Evolutionary conservation across 2,888 invertebrate genomes (phyloP).

Genomic region (Pachliopta kotzebuea): DNA sequence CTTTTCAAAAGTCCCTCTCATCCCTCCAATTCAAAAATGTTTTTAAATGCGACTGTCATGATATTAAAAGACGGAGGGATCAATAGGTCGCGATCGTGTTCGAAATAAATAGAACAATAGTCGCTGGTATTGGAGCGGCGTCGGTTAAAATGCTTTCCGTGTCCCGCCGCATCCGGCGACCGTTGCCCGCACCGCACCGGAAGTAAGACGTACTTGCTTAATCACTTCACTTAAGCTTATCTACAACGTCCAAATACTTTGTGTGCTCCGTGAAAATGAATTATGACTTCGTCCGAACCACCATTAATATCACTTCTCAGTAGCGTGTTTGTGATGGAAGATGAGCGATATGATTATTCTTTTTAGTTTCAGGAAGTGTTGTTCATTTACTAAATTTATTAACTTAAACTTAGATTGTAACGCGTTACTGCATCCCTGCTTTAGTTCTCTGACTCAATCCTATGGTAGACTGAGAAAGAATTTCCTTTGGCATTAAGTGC

Average conservation of each 20-base stretch:
- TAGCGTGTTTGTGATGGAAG: conserved; percentile 56
- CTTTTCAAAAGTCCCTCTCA: too few relatives aligned
- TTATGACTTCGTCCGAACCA: conserved; percentile 40
- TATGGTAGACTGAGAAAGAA: too few relatives aligned
- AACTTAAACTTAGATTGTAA: too few relatives aligned
- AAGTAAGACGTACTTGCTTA: conserved; percentile 64
- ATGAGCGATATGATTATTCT: conserved; percentile 50
- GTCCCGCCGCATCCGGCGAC: conserved; percentile 68
- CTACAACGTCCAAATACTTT: conserved; percentile 49
- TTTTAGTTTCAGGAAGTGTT: neutral
- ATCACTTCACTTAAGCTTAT: conserved; percentile 56
- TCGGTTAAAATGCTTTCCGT: conserved; percentile 79
- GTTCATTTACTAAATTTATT: too few relatives aligned
- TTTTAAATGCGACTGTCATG: conserved; percentile 28
- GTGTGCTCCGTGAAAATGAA: conserved; percentile 38
- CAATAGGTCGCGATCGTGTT: conserved; percentile 60
- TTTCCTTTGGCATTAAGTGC: too few relatives aligned
- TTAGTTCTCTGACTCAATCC: too few relatives aligned
- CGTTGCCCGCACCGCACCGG: conserved; percentile 49
- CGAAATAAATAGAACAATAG: conserved; percentile 72
- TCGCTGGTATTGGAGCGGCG: conserved; percentile 53
- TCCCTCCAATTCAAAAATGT: too few relatives aligned
- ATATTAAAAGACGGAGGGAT: conserved; percentile 38
- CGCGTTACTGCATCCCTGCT: too few relatives aligned
- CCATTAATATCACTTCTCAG: conserved; percentile 67